Conservation (phyloP, 2,797 vertebrate species). For the Clarias laeviceps region DNA sequence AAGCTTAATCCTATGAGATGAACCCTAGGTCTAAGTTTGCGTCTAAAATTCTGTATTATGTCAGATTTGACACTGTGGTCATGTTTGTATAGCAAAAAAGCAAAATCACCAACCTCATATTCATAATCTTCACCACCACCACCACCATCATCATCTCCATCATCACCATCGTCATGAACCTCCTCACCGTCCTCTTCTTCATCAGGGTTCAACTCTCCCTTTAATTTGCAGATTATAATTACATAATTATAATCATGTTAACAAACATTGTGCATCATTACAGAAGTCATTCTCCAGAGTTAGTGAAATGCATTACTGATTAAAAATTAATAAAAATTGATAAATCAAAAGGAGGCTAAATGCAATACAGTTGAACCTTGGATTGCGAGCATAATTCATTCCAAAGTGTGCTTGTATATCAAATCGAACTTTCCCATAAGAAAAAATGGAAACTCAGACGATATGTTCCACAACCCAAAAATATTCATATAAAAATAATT, state of each 20-base stretch:
- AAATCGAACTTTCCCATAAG: too few relatives aligned
- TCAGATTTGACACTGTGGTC: background rate
- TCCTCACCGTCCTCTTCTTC: constrained; percentile 59
- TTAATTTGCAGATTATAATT: constrained; percentile 42
- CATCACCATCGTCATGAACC: constrained; percentile 52
- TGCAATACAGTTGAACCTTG: background rate
- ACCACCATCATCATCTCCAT: constrained; percentile 57
- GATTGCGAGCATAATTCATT: too few relatives aligned
- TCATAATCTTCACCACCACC: constrained; percentile 67
- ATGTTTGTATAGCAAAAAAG: background rate
- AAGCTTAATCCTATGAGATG: background rate
- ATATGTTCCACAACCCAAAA: too few relatives aligned
- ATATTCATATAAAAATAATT: too few relatives aligned
- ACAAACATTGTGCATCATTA: background rate
- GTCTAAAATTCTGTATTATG: background rate
- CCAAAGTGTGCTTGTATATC: too few relatives aligned
- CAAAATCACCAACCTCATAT: constrained; percentile 69
- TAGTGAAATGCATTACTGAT: background rate
- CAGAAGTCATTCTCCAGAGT: background rate
- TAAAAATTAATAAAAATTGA: background rate
- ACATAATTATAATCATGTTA: background rate
- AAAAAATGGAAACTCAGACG: too few relatives aligned
- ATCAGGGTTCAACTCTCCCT: constrained; percentile 61
- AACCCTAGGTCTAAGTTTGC: background rate
- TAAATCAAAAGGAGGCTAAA: background rate